Evolutionary conservation across 2,113 vertebrate genomes (phyloP).

Genomic region (Onychostoma macrolepis): DNA sequence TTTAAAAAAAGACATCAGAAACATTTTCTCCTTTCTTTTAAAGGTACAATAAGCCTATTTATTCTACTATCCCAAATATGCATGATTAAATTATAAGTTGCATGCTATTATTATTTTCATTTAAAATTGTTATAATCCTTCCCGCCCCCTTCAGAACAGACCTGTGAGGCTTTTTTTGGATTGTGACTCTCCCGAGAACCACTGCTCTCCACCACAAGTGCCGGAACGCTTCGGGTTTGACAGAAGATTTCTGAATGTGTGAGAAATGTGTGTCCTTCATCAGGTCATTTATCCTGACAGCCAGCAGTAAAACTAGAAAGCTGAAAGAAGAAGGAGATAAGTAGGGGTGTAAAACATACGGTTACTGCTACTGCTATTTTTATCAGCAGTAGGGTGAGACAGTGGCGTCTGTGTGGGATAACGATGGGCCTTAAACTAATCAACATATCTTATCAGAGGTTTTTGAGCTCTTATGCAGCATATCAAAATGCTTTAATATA

Average conservation of each 20-base stretch:
- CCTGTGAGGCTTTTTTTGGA: neutral
- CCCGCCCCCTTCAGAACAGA: neutral
- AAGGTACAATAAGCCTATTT: neutral
- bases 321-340: neutral
- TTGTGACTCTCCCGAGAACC: neutral
- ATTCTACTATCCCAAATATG: neutral
- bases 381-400: neutral
- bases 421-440: neutral
- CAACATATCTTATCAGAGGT: neutral
- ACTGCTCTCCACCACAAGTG: neutral
- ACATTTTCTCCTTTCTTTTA: neutral
- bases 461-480: neutral
- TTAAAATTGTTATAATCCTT: neutral
- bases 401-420: neutral
- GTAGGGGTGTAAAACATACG: neutral
- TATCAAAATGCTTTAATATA: neutral
- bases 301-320: neutral
- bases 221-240: neutral
- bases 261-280: neutral
- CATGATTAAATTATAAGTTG: neutral
- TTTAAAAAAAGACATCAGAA: neutral
- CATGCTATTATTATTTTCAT: neutral
- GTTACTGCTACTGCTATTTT: conserved; percentile 6
- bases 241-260: neutral
- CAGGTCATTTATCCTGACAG: conserved; percentile 10